Evolutionary conservation across 2,888 invertebrate species (phyloP).

Genomic region (Bimastos eiseni): DNA sequence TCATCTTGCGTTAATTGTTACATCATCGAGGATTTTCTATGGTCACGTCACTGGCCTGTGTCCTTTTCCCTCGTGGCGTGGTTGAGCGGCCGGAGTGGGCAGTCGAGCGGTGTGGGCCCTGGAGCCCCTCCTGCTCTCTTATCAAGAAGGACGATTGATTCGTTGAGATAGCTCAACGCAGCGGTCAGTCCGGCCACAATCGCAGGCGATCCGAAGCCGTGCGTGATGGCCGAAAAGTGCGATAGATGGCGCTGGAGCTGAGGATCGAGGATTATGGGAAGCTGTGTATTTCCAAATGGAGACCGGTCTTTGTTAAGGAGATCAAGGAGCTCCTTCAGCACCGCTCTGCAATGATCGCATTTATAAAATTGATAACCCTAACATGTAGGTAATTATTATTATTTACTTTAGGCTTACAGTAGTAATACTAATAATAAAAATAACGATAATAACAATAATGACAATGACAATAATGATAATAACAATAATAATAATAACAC

Average conservation of each 20-base stretch:
- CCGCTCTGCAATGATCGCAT: slow-evolving; percentile 52
- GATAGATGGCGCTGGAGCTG: slow-evolving; percentile 94
- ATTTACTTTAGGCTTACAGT: no score
- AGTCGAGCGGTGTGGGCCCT: background rate
- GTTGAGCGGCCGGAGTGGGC: background rate
- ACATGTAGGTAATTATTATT: no score
- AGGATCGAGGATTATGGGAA: slow-evolving; percentile 89
- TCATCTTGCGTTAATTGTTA: background rate
- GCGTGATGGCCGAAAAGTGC: slow-evolving; percentile 96
- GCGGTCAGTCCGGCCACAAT: slow-evolving; percentile 95
- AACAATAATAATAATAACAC: no score
- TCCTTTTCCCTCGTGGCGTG: background rate
- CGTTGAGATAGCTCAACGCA: slow-evolving; percentile 92
- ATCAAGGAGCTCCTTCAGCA: slow-evolving; percentile 96
- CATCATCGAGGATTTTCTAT: background rate
- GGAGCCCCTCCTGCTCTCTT: slow-evolving; percentile 66
- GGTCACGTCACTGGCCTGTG: background rate
- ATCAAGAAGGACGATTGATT: slow-evolving; percentile 93
- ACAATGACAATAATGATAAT: no score
- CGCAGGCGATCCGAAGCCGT: slow-evolving; percentile 97
- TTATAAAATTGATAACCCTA: background rate
- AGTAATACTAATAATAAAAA: no score
- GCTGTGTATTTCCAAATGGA: slow-evolving; percentile 93
- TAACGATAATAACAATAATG: no score
- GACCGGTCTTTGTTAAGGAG: slow-evolving; percentile 94